Percentiles rank a stretch among this genome's conserved stretches.
Evolutionary conservation across 2,888 invertebrate genomes (phyloP).

Genomic region (Druceiella hillmani): DNA sequence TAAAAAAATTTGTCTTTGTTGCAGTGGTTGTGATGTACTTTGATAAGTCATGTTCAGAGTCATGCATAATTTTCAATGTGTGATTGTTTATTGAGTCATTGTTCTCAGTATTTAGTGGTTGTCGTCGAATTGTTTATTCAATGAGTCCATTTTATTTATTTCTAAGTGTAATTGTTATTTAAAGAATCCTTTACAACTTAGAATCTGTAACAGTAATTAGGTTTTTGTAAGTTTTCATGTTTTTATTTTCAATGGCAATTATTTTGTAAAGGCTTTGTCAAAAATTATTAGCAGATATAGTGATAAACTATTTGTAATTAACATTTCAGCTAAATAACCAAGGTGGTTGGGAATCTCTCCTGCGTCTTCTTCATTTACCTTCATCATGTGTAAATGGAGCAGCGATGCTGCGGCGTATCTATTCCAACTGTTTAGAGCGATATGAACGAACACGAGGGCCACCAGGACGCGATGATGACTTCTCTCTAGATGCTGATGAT

Average conservation of each 20-base stretch:
- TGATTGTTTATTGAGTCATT: too few relatives aligned
- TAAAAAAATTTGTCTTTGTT: too few relatives aligned
- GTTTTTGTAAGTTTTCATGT: too few relatives aligned
- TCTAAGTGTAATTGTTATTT: too few relatives aligned
- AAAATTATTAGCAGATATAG: slow-evolving; percentile 3
- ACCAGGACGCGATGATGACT: slow-evolving; percentile 84
- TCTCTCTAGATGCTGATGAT: slow-evolving; percentile 66
- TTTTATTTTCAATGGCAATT: slow-evolving; percentile 5
- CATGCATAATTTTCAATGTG: too few relatives aligned
- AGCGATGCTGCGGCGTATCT: slow-evolving; percentile 39
- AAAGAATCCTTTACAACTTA: too few relatives aligned
- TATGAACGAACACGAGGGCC: slow-evolving; percentile 87
- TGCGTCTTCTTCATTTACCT: slow-evolving; percentile 71
- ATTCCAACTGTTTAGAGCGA: slow-evolving; percentile 50
- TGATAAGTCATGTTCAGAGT: too few relatives aligned
- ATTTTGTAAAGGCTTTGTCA: slow-evolving; percentile 8
- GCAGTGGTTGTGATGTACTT: too few relatives aligned
- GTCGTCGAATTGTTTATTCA: too few relatives aligned
- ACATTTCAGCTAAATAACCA: slow-evolving; percentile 78
- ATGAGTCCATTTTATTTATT: too few relatives aligned
- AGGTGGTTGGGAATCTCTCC: slow-evolving; percentile 82
- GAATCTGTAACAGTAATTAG: too few relatives aligned
- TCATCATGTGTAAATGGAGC: slow-evolving; percentile 82
- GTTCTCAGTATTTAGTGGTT: too few relatives aligned
- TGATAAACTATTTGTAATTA: slow-evolving; percentile 15